phyloP scores from a whole-genome alignment of 1,140 invertebrate species.

The Apocrypta bakeri region DNA sequence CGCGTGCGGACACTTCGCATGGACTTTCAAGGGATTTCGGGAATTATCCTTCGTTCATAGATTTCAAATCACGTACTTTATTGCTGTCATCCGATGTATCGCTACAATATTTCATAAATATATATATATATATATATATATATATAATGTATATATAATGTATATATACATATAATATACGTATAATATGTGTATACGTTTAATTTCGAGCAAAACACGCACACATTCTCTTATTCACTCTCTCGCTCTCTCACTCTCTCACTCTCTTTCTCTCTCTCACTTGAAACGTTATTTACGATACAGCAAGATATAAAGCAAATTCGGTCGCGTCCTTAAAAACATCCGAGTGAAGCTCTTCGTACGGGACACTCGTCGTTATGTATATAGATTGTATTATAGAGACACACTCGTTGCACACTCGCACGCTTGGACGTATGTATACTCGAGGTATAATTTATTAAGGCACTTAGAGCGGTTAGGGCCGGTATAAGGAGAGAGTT shows the following conservation, averaged over 20 bases:
- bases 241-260: no score
- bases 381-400: background rate
- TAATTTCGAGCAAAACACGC: no score
- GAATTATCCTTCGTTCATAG: background rate
- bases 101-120: background rate
- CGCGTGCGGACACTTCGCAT: constrained; percentile 7
- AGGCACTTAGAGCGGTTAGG: constrained; percentile 63
- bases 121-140: no score
- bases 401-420: background rate
- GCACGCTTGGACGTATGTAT: background rate
- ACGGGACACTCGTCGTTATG: background rate
- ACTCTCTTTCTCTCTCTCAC: background rate
- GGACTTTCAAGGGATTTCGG: background rate
- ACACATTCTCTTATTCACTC: no score
- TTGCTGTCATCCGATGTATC: background rate
- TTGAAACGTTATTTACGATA: constrained; percentile 31
- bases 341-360: no score
- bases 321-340: no score
- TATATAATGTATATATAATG: no score
- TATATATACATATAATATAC: no score
- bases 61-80: background rate
- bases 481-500: constrained; percentile 46
- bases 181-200: no score
- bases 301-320: no score
- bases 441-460: constrained; percentile 66